Evolutionary conservation across 1,140 invertebrate species (phyloP), one percentile per base, ranked within the genome.

Genomic region (Drosophila saltans): DNA sequence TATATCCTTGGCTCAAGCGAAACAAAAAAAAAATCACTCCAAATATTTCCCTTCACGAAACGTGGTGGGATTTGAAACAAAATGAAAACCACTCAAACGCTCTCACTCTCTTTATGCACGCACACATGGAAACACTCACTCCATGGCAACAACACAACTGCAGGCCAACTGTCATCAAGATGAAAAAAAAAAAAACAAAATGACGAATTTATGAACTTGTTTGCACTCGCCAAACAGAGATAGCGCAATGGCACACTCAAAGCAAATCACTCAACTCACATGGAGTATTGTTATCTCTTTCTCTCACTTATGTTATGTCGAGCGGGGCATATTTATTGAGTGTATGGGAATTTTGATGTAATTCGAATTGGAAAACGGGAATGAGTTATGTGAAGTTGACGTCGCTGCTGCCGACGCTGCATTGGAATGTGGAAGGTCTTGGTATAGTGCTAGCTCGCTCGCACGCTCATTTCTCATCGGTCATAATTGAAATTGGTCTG

Each of bases 161-260:
- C 69, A 81, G 70, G 67, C 71, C 78, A 88, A 90, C 89, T 91
- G 90, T 91, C 90, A 91, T 84, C 90, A 88, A 75, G 66, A 63
- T 40, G 55, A 66, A 57, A 81, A 91, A 91, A 91, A 66, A 57
- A 81, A 91, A 91, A 91, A 91, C 90, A 91, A 91, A 91, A 91
- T 91, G 90, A 91, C 82, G 90, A 91, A 91, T 91, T 91, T 90
- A 91, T 91, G 84, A 90, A 85, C 81, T 90, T 75, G 79, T 76
- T 72, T 64, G 80, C 68, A 72, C 60, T 79, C 72, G 72, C 55
- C 36, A 59, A 52, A 68, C 10, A 8, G 74, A 60, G 74, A 75
- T 43, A n/a, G 57, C 41, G 57, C 41, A 5, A 3, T 28, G 16
- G 30, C 39, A 57, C 52, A 66, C 63, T 55, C 74, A 77, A 69